Base-by-base conservation (phyloP, 2,888 invertebrate species). In the Ochlodes sylvanus region DNA sequence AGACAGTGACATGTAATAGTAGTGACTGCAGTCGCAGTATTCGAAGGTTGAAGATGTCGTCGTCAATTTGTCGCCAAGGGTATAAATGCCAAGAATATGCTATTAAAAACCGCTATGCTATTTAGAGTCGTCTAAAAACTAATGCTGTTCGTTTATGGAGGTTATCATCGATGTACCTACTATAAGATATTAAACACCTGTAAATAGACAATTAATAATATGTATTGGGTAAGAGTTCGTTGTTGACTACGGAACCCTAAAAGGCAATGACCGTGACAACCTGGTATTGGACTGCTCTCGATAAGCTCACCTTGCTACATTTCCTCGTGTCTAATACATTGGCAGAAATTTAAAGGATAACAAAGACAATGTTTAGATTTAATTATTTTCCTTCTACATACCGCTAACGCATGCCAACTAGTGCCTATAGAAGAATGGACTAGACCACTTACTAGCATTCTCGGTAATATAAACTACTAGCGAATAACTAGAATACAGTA, bases 1-100 rank as follows among this genome's bases (percentile, higher is more conserved):
- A 27, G 42, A 58, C 10, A 42, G 21, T 21, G 27, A 17, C 10
- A 58, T 34, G 38, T 42, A 19, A 21, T 42, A 58, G 42, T 42
- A 58, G 21, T 41, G 27, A 55, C 41, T 57, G 17, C 41, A 41
- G 21, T 42, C n/a, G 34, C 42, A 63, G 54, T 63, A 47, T 57
- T 50, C 41, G 50, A 65, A 65, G 65, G 65, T 58, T 65, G 55
- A 57, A 57, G 19, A 50, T 65, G 65, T 65, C 65, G 65, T 65
- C 65, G 65, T 65, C 65, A 65, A 41, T 65, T 12, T 58, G 65
- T 50, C 50, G 65, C 38, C 64, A 57, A 58, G 19, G 19, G 56
- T 50, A 65, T 21, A 50, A 65, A 65, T 58, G 64, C 34, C 57
- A 50, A 58, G 50, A 50, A 38, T 50, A 47, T 50, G 32, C 47